Percentiles rank a stretch among this genome's conserved stretches.
These are phyloP conservation scores for Epiblema foenella DNA, from an alignment of 2,888 invertebrate genomes.

Conservation along the genomic window DNA sequence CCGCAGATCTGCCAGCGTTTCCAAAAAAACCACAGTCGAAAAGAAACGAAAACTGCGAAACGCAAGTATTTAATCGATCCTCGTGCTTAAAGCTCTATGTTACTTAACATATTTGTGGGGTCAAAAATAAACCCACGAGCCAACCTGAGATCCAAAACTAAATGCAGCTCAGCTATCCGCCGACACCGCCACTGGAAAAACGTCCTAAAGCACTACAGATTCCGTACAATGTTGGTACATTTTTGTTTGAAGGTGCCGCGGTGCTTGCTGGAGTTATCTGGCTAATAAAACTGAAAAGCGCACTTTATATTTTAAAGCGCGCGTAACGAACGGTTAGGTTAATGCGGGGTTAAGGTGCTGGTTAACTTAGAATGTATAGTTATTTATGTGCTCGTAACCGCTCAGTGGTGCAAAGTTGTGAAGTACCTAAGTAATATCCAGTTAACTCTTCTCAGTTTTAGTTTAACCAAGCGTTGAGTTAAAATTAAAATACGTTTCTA, in stretches of 20 bases:
- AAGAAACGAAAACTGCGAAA: not conserved
- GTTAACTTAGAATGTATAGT: not conserved
- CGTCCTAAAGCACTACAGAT: not conserved
- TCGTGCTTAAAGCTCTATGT: not conserved
- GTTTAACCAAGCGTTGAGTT: not conserved
- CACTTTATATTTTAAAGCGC: not conserved
- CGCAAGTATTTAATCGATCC: not conserved
- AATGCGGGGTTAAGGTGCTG: not conserved
- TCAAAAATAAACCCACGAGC: not conserved
- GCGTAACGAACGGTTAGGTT: not conserved
- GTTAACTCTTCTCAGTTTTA: not conserved
- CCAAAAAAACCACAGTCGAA: not conserved
- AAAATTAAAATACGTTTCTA: too few relatives aligned
- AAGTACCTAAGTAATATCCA: not conserved
- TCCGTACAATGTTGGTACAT: not conserved
- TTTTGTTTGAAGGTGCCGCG: not conserved
- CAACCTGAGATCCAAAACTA: not conserved
- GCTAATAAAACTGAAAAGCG: slow-evolving; percentile 11
- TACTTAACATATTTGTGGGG: not conserved
- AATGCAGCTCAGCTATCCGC: not conserved
- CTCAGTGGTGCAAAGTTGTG: not conserved
- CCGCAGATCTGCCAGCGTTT: too few relatives aligned
- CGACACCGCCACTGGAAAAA: not conserved
- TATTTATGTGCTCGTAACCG: not conserved
- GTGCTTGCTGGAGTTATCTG: not conserved